These are phyloP conservation scores for Euzetes globulus DNA, from an alignment of 2,888 invertebrate genomes.

Conservation along the genomic window DNA sequence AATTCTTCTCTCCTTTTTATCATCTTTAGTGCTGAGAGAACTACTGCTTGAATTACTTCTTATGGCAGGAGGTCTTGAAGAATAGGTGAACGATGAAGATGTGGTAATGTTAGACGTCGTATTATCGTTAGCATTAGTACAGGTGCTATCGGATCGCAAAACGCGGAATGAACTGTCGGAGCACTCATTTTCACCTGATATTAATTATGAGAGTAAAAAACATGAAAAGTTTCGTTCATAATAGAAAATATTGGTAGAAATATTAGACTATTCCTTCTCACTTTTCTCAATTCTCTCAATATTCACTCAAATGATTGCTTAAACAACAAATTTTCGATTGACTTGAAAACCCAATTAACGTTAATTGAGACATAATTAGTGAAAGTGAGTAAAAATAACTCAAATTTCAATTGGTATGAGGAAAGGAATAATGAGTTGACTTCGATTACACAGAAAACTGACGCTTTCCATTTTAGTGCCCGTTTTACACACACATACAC, in stretches of 20 bases:
- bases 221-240: background rate
- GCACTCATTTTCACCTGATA: background rate
- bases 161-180: background rate
- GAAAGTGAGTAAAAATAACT: too few relatives aligned
- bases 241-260: background rate
- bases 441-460: too few relatives aligned
- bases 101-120: slow-evolving; percentile 6
- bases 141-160: background rate
- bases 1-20: slow-evolving; percentile 27
- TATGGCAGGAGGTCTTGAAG: slow-evolving; percentile 31
- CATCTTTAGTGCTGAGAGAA: slow-evolving; percentile 17
- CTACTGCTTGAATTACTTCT: slow-evolving; percentile 33
- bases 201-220: background rate
- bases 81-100: slow-evolving; percentile 4
- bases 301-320: too few relatives aligned
- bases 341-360: background rate
- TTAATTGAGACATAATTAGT: too few relatives aligned
- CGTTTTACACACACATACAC: background rate
- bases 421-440: too few relatives aligned
- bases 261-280: too few relatives aligned
- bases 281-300: too few relatives aligned
- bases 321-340: background rate
- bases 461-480: background rate
- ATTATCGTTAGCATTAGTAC: background rate
- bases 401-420: too few relatives aligned